A percentile compares a stretch with the other conserved stretches of the same genome.
phyloP scores from a whole-genome alignment of 2,797 vertebrate genomes.

The Aerospiza tachiro region DNA sequence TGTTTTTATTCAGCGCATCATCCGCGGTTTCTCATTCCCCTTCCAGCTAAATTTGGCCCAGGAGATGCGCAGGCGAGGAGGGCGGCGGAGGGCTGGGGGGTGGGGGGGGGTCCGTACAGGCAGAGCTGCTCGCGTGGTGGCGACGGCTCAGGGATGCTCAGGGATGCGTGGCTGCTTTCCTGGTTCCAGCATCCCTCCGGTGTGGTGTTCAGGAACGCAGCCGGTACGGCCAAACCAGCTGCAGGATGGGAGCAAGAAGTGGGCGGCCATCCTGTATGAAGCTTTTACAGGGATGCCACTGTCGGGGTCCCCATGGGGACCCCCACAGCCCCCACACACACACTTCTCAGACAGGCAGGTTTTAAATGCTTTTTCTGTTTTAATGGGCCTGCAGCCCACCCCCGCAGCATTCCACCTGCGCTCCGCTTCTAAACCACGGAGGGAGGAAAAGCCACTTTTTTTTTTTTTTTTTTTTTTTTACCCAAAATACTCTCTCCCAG shows the following conservation, averaged over 20 bases:
- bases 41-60: background rate
- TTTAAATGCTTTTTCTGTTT: background rate
- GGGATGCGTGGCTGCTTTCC: background rate
- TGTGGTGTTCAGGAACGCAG: background rate
- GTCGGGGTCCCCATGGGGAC: background rate
- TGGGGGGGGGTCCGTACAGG: background rate
- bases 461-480: background rate
- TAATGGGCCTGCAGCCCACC: background rate
- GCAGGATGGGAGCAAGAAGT: background rate
- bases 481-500: background rate
- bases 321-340: background rate
- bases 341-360: background rate
- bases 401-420: background rate
- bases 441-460: background rate
- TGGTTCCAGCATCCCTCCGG: background rate
- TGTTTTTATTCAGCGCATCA: constrained; percentile 8
- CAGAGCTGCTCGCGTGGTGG: background rate
- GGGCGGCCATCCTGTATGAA: rapidly evolving
- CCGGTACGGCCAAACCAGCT: rapidly evolving
- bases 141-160: rapidly evolving
- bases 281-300: rapidly evolving
- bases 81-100: background rate
- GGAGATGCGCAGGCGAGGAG: background rate
- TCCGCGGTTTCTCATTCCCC: background rate
- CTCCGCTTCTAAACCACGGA: rapidly evolving